Base-by-base conservation (phyloP, 2,888 invertebrate species). In the Colletes collaris region DNA sequence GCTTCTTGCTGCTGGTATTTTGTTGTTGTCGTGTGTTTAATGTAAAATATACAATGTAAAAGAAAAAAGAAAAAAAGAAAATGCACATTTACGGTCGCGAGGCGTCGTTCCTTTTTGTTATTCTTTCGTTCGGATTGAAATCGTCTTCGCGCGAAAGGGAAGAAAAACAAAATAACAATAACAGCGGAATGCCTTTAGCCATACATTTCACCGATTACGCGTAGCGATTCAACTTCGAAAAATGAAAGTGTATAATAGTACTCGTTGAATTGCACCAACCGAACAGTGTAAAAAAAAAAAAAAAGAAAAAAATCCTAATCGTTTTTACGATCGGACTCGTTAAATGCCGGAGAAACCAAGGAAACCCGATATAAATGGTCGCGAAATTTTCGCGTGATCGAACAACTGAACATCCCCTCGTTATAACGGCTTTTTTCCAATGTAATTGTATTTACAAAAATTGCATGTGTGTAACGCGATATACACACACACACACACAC, bases 141-240 rank as follows among this genome's bases (percentile, higher is more conserved):
- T 37, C 70, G 71, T 44, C 49, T 13, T 76, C 50, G 37, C 46
- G 49, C 44, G 49, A 40, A 4, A 4, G 4, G 59, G 44, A 56
- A 40, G 59, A 55, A 40, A 76, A 82, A 77, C 68, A 67, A 62
- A 78, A 76, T 69, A 27, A 27, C 0, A 27, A 27, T 27, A 16
- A 16, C 16, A 27, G 40, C 4, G 83, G 82, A 86, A 85, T 86
- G 77, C 62, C 63, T 83, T 53, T 8, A 16, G 44, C 60, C 19
- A 62, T 50, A 60, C 53, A 66, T 69, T 75, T 72, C n/a, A 71
- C 53, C 56, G 27, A 68, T 68, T 65, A 67, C 65, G 16, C 55
- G 65, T 60, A 50, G 52, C 60, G 53, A 59, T 64, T 16, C 46
- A 55, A 46, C 27, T 19, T 72, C 19, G 19, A 63, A 64, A 60